Evolutionary conservation across 1,140 invertebrate genomes (phyloP).

Genomic region (Drosophila oshimai): DNA sequence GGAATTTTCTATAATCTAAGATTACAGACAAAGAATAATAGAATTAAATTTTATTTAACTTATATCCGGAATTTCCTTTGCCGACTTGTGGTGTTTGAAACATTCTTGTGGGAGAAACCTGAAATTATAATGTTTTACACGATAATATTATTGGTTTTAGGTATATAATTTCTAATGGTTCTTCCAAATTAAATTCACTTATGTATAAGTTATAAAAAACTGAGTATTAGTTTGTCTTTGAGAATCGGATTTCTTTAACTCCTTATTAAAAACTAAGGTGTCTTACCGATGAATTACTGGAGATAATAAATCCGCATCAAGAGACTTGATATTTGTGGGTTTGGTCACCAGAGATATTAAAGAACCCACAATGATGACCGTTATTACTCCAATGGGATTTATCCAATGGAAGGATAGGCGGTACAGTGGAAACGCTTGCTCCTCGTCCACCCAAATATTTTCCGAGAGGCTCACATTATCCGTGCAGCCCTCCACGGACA

Average conservation of each 20-base stretch:
- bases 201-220: too few relatives aligned
- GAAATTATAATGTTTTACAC: neutral
- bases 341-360: constrained; percentile 87
- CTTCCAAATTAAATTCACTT: too few relatives aligned
- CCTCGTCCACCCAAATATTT: constrained; percentile 80
- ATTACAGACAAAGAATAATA: too few relatives aligned
- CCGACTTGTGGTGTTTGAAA: constrained; percentile 19
- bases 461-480: constrained; percentile 52
- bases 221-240: too few relatives aligned
- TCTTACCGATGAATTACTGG: constrained; percentile 84
- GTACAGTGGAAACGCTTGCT: constrained; percentile 87
- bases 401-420: constrained; percentile 90
- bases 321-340: constrained; percentile 83
- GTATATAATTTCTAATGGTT: too few relatives aligned
- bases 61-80: neutral
- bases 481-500: constrained; percentile 77
- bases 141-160: too few relatives aligned
- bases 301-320: constrained; percentile 86
- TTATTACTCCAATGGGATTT: constrained; percentile 86
- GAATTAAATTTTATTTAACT: too few relatives aligned
- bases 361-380: constrained; percentile 86
- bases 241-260: too few relatives aligned
- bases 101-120: constrained; percentile 75
- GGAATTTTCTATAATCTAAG: too few relatives aligned
- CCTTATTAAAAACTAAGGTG: neutral